A percentile compares a stretch with the other conserved stretches of the same genome.
phyloP scores from a whole-genome alignment of 2,888 invertebrate genomes.

The Petrolisthes cinctipes region DNA sequence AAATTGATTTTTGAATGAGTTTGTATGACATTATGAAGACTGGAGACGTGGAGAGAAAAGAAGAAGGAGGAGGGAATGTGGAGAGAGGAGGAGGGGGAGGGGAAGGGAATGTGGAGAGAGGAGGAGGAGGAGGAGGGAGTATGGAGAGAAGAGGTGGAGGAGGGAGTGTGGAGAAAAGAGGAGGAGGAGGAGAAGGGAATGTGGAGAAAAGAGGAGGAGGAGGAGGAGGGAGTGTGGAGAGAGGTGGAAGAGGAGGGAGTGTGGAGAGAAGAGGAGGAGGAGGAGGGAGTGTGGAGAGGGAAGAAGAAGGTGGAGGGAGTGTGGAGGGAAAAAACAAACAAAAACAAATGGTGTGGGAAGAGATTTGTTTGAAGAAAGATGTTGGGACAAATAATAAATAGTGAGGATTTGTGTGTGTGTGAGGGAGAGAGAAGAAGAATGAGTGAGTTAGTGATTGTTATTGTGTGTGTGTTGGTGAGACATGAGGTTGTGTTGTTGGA shows the following conservation, averaged over 20 bases:
- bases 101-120: not conserved
- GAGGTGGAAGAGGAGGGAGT: not conserved
- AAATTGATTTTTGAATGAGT: not conserved
- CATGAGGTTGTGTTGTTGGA: too few species aligned
- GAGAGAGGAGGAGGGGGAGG: not conserved
- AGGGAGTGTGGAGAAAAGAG: not conserved
- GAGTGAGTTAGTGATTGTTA: too few species aligned
- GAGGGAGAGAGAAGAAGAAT: too few species aligned
- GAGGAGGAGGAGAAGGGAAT: not conserved
- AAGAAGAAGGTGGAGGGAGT: too few species aligned
- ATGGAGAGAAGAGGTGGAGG: not conserved
- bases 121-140: not conserved
- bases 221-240: not conserved
- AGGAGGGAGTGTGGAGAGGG: not conserved
- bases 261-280: not conserved
- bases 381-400: too few species aligned
- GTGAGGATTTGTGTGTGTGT: too few species aligned
- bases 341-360: too few species aligned
- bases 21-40: not conserved
- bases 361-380: too few species aligned
- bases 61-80: too few species aligned
- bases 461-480: too few species aligned
- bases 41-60: not conserved
- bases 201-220: too few species aligned
- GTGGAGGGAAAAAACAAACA: too few species aligned